Evolutionary conservation across 2,797 vertebrate species (phyloP).

Genomic region (Austrolebias charrua): DNA sequence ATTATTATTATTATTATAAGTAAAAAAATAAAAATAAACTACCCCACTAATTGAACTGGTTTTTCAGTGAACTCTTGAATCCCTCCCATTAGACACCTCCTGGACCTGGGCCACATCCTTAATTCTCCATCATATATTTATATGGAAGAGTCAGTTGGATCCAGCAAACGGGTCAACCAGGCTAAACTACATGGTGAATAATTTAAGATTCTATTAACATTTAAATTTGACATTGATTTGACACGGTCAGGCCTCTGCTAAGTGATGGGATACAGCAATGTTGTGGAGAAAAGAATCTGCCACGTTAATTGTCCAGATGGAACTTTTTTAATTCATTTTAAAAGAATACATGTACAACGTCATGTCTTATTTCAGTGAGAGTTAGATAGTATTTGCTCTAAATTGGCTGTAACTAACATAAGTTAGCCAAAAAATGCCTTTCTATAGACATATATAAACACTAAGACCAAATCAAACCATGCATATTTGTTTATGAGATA

Average conservation of each 20-base stretch:
- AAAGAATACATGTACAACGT: no score
- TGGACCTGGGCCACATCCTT: slow-evolving; percentile 44
- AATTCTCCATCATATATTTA: slow-evolving; percentile 69
- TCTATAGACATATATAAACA: slow-evolving; percentile 51
- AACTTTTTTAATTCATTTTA: slow-evolving; percentile 33
- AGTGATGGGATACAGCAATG: slow-evolving; percentile 53
- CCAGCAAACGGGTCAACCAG: slow-evolving; percentile 73
- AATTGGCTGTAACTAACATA: slow-evolving; percentile 21
- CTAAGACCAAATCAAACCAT: slow-evolving; percentile 49
- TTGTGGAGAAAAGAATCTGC: slow-evolving; percentile 36
- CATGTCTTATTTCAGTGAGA: no score
- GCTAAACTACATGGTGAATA: slow-evolving; percentile 78
- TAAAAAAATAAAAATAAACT: no score
- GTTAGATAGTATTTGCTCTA: slow-evolving; percentile 2
- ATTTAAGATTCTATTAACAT: slow-evolving; percentile 84
- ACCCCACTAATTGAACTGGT: background rate
- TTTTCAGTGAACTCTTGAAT: slow-evolving; percentile 23
- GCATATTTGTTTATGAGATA: slow-evolving; percentile 15
- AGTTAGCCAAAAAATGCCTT: slow-evolving; percentile 51
- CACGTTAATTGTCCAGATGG: slow-evolving; percentile 49
- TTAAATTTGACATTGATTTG: slow-evolving; percentile 84
- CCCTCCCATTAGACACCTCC: slow-evolving; percentile 24
- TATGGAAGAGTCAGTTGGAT: slow-evolving; percentile 63
- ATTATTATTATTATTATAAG: no score
- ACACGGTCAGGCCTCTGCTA: slow-evolving; percentile 65